Evolutionary conservation across 1,140 invertebrate genomes (phyloP).

Genomic region (Drosophila biarmipes): DNA sequence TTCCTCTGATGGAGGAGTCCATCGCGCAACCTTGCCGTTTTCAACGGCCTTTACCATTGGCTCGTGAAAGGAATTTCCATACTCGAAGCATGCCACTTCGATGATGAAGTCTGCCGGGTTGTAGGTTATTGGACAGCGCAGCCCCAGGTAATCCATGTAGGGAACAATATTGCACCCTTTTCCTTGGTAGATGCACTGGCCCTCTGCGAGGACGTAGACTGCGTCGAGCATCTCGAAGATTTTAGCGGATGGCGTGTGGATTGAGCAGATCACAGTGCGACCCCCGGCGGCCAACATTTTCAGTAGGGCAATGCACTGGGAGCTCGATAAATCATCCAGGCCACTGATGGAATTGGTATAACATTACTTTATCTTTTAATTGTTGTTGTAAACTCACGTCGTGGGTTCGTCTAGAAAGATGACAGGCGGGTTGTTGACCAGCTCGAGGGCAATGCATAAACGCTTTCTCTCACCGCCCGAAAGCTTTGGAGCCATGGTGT

Average conservation of each 20-base stretch:
- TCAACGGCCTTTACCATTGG: conserved; percentile 88
- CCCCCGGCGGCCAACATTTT: conserved; percentile 92
- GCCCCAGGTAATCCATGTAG: conserved; percentile 87
- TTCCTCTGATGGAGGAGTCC: conserved; percentile 63
- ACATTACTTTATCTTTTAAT: background rate
- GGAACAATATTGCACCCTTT: conserved; percentile 88
- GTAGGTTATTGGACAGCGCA: conserved; percentile 90
- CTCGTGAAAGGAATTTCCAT: conserved; percentile 87
- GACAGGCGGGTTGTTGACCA: conserved; percentile 97
- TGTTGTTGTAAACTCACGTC: conserved; percentile 87
- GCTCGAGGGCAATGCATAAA: conserved; percentile 95
- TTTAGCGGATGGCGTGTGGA: conserved; percentile 95
- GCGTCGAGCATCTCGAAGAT: conserved; percentile 92
- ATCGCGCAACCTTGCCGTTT: conserved; percentile 86
- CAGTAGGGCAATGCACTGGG: conserved; percentile 90
- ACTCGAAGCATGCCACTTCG: conserved; percentile 91
- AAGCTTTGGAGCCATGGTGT: conserved; percentile 90
- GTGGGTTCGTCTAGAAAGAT: conserved; percentile 93
- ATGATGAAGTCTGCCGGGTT: conserved; percentile 94
- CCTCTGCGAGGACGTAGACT: conserved; percentile 90
- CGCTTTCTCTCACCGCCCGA: conserved; percentile 97
- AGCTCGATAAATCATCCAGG: conserved; percentile 90
- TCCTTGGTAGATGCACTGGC: conserved; percentile 91
- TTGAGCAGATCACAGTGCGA: conserved; percentile 94
- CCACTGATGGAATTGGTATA: conserved; percentile 84